A percentile compares a stretch with the other conserved stretches of the same genome.
These are phyloP conservation scores for Hapalemur alaotrensis DNA, from an alignment of 2,797 vertebrate species.

Conservation along the genomic window DNA sequence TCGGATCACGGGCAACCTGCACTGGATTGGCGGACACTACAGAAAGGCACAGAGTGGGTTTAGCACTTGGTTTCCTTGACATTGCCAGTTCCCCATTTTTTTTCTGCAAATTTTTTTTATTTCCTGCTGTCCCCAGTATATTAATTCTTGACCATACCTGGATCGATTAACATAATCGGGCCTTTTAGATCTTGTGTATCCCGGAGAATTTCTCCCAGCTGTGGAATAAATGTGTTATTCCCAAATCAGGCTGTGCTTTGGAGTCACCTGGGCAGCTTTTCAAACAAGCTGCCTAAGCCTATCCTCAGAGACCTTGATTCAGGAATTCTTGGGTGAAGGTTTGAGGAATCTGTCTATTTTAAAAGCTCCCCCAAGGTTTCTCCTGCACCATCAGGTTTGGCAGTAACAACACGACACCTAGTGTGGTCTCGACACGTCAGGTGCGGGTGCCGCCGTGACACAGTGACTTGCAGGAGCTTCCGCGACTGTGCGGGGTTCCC, in stretches of 20 bases:
- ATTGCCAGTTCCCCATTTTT: neutral
- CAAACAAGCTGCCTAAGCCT: neutral
- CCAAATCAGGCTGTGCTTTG: neutral
- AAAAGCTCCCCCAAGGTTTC: neutral
- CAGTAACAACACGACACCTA: neutral
- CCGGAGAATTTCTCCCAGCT: neutral
- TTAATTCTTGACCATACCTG: neutral
- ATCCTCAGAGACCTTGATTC: neutral
- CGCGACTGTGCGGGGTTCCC: no score
- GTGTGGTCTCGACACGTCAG: fast-evolving
- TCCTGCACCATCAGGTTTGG: neutral
- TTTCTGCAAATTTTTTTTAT: neutral
- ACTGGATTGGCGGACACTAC: neutral
- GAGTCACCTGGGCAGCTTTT: neutral
- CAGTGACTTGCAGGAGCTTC: no score
- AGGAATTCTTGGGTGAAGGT: neutral
- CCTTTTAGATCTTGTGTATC: neutral
- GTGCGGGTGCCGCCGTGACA: fast-evolving
- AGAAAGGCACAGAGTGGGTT: neutral
- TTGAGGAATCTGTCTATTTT: neutral
- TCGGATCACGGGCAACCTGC: neutral
- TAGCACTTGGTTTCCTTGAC: neutral
- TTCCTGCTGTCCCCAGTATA: neutral
- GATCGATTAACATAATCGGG: neutral
- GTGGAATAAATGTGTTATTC: fast-evolving